These are phyloP conservation scores for Typhlichthys subterraneus DNA, from an alignment of 2,797 vertebrate genomes.

Conservation along the genomic window DNA sequence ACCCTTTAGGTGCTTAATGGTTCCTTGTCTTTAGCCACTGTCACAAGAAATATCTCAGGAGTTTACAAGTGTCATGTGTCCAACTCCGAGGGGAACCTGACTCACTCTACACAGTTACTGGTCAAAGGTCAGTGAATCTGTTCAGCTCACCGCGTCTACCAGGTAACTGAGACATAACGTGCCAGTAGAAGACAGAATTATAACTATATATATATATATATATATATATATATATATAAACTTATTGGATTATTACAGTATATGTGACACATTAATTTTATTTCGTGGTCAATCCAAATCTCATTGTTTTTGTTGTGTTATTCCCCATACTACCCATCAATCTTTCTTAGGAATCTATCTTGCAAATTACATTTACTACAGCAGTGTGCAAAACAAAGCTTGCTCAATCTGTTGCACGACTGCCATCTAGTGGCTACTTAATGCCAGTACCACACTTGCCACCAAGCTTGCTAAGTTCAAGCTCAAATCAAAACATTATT, in stretches of 20 bases:
- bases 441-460: slow-evolving; percentile 13
- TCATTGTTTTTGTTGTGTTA: background rate
- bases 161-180: background rate
- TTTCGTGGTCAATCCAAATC: background rate
- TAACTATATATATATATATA: too few relatives aligned
- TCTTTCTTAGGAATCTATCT: background rate
- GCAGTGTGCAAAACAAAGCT: background rate
- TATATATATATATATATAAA: too few relatives aligned
- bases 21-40: slow-evolving; percentile 80
- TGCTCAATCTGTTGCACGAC: slow-evolving; percentile 6
- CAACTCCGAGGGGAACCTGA: slow-evolving; percentile 88
- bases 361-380: background rate
- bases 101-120: slow-evolving; percentile 86
- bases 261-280: background rate
- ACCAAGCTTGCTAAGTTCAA: background rate
- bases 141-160: background rate
- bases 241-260: slow-evolving; percentile 1
- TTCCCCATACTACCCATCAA: background rate
- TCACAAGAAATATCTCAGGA: slow-evolving; percentile 83
- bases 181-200: background rate
- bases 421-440: slow-evolving; percentile 53
- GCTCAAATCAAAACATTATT: too few relatives aligned
- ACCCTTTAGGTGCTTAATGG: slow-evolving; percentile 86
- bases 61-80: slow-evolving; percentile 92
- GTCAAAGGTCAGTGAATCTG: slow-evolving; percentile 86